A percentile compares a stretch with the other conserved stretches of the same genome.
phyloP scores from a whole-genome alignment of 1,140 invertebrate genomes.

The Sitobion miscanthi region DNA sequence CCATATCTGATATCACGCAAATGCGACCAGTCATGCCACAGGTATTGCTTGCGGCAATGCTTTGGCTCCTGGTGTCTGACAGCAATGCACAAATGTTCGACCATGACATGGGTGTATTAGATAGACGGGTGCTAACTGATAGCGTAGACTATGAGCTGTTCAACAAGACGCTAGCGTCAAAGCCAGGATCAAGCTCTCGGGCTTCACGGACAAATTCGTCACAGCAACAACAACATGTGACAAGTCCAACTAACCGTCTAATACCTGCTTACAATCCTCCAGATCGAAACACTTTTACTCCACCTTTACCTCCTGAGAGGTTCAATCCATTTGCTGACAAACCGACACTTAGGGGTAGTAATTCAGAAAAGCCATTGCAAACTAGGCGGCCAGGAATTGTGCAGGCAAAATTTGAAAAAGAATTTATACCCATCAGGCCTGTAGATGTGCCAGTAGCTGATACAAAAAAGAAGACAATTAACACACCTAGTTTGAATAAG shows the following conservation, averaged over 20 bases:
- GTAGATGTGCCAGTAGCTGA: conserved; percentile 65
- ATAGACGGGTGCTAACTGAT: conserved; percentile 58
- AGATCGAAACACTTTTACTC: conserved; percentile 77
- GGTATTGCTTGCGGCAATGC: conserved; percentile 43
- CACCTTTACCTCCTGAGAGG: conserved; percentile 74
- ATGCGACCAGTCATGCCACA: conserved; percentile 52
- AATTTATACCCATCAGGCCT: conserved; percentile 79
- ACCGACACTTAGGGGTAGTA: conserved; percentile 77
- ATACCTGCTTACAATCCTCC: conserved; percentile 76
- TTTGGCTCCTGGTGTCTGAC: conserved; percentile 47
- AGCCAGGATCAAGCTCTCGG: conserved; percentile 57
- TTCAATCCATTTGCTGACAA: conserved; percentile 85
- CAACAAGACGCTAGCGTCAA: conserved; percentile 60
- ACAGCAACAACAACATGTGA: conserved; percentile 47
- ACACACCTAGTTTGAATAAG: conserved; percentile 68
- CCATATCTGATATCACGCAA: conserved; percentile 48
- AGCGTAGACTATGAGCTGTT: conserved; percentile 59
- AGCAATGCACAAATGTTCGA: conserved; percentile 36
- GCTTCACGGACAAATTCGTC: conserved; percentile 41
- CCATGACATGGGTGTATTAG: conserved; percentile 45
- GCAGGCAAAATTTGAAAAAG: conserved; percentile 72
- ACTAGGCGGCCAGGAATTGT: conserved; percentile 58
- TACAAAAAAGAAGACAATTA: conserved; percentile 73
- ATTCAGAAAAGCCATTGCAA: conserved; percentile 61
- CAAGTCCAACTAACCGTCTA: conserved; percentile 63